Conservation (phyloP, 2,113 vertebrate genomes). For the Chelonoidis abingdonii region DNA sequence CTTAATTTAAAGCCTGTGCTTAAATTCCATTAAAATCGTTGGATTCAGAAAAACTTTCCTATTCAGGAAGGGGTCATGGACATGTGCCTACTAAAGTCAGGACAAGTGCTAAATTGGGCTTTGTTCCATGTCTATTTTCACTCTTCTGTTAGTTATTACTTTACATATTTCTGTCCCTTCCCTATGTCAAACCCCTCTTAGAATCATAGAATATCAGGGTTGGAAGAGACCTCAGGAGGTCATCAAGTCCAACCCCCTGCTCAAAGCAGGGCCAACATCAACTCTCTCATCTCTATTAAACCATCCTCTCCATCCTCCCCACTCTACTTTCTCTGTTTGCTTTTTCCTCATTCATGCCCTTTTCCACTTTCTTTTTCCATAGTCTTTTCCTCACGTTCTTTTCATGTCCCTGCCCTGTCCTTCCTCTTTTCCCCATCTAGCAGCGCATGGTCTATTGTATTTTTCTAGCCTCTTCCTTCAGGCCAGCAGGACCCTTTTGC, state of each 20-base stretch:
- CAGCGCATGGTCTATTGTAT: neutral
- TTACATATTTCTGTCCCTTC: neutral
- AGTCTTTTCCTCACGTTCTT: neutral
- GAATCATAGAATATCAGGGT: too few relatives aligned
- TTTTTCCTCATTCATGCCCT: neutral
- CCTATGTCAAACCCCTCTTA: neutral
- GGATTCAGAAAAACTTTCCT: neutral
- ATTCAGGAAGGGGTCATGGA: neutral
- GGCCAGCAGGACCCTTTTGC: neutral
- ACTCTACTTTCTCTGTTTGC: neutral
- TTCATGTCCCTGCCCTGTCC: fast-evolving
- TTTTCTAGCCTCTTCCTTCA: neutral
- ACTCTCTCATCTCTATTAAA: neutral
- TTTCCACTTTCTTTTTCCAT: neutral
- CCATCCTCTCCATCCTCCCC: neutral
- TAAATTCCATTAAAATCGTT: too few relatives aligned
- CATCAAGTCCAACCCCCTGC: too few relatives aligned
- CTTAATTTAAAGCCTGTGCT: neutral
- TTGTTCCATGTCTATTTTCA: neutral
- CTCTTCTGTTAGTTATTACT: neutral
- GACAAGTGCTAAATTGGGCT: neutral
- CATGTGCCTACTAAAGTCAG: neutral
- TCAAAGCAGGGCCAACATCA: too few relatives aligned
- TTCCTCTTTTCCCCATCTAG: neutral
- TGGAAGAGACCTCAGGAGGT: too few relatives aligned